Evolutionary conservation across 1,140 invertebrate genomes (phyloP).

Genomic region (Sitophilus oryzae): DNA sequence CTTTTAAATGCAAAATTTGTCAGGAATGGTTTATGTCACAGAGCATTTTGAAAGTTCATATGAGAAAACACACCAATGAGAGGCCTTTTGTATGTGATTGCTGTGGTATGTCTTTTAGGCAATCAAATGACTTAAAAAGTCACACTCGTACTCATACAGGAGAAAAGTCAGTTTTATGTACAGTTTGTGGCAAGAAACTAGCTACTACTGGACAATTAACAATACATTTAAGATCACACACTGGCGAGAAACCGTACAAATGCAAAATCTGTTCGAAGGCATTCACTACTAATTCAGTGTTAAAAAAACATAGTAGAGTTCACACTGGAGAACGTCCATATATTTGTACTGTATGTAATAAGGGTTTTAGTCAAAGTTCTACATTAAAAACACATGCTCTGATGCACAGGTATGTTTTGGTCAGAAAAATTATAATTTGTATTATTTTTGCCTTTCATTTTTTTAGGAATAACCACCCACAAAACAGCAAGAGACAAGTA

Average conservation of each 20-base stretch:
- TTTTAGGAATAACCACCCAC: neutral
- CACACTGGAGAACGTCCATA: constrained; percentile 30
- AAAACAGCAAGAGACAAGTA: neutral
- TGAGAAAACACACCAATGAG: constrained; percentile 37
- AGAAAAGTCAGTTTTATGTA: constrained; percentile 58
- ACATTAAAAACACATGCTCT: constrained; percentile 18
- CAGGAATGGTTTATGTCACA: constrained; percentile 38
- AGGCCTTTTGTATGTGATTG: constrained; percentile 38
- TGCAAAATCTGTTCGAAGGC: constrained; percentile 37
- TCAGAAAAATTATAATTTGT: neutral
- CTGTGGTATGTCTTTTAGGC: constrained; percentile 39
- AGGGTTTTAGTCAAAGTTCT: constrained; percentile 35
- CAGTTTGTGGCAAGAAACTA: constrained; percentile 57
- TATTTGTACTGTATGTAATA: constrained; percentile 34
- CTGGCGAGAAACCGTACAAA: constrained; percentile 37
- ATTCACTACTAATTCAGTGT: constrained; percentile 37
- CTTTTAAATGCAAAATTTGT: constrained; percentile 46
- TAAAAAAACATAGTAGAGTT: constrained; percentile 34
- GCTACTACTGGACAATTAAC: constrained; percentile 29
- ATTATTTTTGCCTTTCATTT: neutral
- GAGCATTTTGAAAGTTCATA: constrained; percentile 34
- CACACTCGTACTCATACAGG: constrained; percentile 55
- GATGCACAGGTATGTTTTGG: constrained; percentile 12
- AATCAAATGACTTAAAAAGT: constrained; percentile 37
- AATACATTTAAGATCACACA: constrained; percentile 40